Conservation (phyloP, 2,888 invertebrate genomes). For the Zhuqinia jingwanae region DNA sequence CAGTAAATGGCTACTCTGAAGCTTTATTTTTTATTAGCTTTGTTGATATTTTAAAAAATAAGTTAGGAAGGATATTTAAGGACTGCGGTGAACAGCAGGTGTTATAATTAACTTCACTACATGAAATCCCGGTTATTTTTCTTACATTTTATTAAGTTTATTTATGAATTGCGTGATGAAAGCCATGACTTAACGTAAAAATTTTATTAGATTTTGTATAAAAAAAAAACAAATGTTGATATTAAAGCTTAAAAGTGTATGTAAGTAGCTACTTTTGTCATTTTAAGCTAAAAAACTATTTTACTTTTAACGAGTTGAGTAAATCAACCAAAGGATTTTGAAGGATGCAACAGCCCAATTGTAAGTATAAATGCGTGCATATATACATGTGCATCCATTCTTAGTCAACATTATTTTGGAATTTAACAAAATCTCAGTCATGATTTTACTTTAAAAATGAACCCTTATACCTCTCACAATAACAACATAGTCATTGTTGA, state of each 20-base stretch:
- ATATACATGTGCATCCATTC: too few relatives aligned
- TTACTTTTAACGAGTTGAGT: neutral
- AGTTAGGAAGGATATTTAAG: too few relatives aligned
- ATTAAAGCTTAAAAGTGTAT: constrained; percentile 26
- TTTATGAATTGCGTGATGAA: constrained; percentile 22
- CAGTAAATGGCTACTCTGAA: too few relatives aligned
- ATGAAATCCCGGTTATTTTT: constrained; percentile 53
- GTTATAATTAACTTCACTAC: constrained; percentile 57
- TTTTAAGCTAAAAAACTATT: neutral
- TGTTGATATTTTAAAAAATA: too few relatives aligned
- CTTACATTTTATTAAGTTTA: too few relatives aligned
- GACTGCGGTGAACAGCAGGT: constrained; percentile 44
- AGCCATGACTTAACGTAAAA: constrained; percentile 45
- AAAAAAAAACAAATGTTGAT: neutral
- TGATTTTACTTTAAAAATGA: neutral
- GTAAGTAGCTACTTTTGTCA: neutral
- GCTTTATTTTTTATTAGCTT: too few relatives aligned
- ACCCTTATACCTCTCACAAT: neutral
- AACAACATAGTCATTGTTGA: too few relatives aligned
- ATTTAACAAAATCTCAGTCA: too few relatives aligned
- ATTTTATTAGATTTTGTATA: constrained; percentile 9
- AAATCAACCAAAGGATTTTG: neutral
- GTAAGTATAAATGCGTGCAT: too few relatives aligned
- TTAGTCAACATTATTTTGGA: too few relatives aligned
- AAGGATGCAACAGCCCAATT: too few relatives aligned